These are phyloP conservation scores for Zenarchopterus dispar DNA, from an alignment of 2,797 vertebrate genomes.

Conservation along the genomic window DNA sequence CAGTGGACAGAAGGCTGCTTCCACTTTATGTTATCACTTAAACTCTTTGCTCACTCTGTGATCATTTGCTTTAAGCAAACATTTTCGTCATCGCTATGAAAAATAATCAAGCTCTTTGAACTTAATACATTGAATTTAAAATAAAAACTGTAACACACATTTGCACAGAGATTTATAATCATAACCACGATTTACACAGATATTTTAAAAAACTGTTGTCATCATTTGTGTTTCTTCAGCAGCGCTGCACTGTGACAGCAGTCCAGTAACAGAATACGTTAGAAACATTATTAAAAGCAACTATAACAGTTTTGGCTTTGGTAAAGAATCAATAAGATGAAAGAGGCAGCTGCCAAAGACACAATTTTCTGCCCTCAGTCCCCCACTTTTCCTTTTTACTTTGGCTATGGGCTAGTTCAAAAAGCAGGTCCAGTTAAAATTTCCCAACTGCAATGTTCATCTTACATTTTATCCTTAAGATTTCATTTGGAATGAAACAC, in stretches of 20 bases:
- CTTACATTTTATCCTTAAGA: no score
- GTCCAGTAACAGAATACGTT: constrained; percentile 3
- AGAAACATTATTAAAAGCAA: constrained; percentile 11
- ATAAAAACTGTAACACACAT: background rate
- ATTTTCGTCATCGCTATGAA: no score
- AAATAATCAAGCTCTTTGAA: background rate
- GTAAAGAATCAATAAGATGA: constrained; percentile 29
- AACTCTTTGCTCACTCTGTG: background rate
- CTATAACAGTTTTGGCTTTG: constrained; percentile 17
- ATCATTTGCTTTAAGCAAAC: no score
- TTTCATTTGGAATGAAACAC: no score
- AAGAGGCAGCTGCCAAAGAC: constrained; percentile 31
- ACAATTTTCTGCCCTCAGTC: background rate
- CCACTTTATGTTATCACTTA: constrained; percentile 16
- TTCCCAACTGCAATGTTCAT: background rate
- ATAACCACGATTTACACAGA: constrained; percentile 3
- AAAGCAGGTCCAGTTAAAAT: constrained; percentile 13
- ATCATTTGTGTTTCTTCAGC: constrained; percentile 12
- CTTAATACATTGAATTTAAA: background rate
- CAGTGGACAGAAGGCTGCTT: constrained; percentile 7
- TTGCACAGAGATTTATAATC: background rate
- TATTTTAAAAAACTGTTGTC: background rate
- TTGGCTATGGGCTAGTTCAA: constrained; percentile 22
- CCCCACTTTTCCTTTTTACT: background rate
- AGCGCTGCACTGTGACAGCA: constrained; percentile 4